Evolutionary conservation across 2,113 vertebrate genomes (phyloP), one percentile per base, ranked within the genome.

Genomic region (Oncorhynchus clarkii): DNA sequence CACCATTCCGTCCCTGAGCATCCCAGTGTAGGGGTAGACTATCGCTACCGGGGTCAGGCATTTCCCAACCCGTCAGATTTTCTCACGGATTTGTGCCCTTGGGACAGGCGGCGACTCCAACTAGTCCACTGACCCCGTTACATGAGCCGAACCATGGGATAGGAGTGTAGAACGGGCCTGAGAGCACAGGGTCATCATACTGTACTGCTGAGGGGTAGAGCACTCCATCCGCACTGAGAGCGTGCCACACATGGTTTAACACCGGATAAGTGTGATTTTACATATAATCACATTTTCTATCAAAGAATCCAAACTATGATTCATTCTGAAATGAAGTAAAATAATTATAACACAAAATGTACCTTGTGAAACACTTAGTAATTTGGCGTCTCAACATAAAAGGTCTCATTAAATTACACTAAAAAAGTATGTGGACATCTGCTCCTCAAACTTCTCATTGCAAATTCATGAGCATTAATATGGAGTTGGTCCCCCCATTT

Each of bases 41-140:
- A 76, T 83, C 83, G 26, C 51, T 76, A 70, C 73, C 3, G 76
- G 70, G 75, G 83, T 83, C 80, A 70, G 65, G 24, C 20, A 68
- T 74, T 80, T 79, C 74, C 82, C 77, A 60, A 76, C 78, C 80
- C 13, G 12, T n/a, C 66, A 70, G 68, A 77, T 62, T 82, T 93
- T 93, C 91, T 91, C 92, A 92, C 70, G 89, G 82, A 73, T 89
- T 79, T 76, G 76, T 84, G 83, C 64, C 78, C 82, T 74, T 79
- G 82, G 87, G 82, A 34, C 72, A 67, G 71, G 73, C 48, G 48
- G 67, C 78, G 64, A 76, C 72, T 76, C 75, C 16, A 72, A 84
- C 86, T 82, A 84, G 86, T 89, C 82, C 89, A 87, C 84, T 88
- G 89, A 92, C 86, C 88, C 78, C 75, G 67, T 87, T 89, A 74